Evolutionary conservation across 2,797 vertebrate species (phyloP).

Genomic region (Lerista edwardsae): DNA sequence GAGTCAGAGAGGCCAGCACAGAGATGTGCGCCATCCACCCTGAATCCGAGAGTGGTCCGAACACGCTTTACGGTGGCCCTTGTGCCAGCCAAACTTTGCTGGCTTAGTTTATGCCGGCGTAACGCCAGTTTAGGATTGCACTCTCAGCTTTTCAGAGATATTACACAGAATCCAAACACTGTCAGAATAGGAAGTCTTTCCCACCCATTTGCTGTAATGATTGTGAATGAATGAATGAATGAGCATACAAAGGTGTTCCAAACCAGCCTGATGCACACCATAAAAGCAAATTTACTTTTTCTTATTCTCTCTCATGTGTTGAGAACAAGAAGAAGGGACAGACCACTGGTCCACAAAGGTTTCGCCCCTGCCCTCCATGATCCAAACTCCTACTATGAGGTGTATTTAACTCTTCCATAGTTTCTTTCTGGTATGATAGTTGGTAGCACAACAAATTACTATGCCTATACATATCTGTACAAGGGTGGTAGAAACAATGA

Average conservation of each 20-base stretch:
- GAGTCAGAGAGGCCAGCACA: too few species aligned
- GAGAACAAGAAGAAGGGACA: slow-evolving; percentile 34
- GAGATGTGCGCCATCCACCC: too few species aligned
- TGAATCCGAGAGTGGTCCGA: too few species aligned
- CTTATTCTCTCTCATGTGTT: slow-evolving; percentile 33
- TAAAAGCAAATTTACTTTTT: slow-evolving; percentile 74
- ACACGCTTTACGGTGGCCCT: too few species aligned
- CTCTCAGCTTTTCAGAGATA: slow-evolving; percentile 51
- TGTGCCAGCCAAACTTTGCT: too few species aligned
- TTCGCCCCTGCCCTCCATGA: not conserved
- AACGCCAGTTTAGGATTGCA: too few species aligned
- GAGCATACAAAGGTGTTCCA: slow-evolving; percentile 62
- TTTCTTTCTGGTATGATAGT: slow-evolving; percentile 26
- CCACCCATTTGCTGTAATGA: slow-evolving; percentile 75
- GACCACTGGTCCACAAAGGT: slow-evolving; percentile 3
- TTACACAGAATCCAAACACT: slow-evolving; percentile 62
- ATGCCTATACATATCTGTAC: not conserved
- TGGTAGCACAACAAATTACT: not conserved
- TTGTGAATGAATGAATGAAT: slow-evolving; percentile 73
- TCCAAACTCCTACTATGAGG: not conserved
- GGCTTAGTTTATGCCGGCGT: too few species aligned
- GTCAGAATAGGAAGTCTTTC: slow-evolving; percentile 60
- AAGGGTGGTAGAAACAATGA: slow-evolving; percentile 4
- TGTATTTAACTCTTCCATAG: not conserved
- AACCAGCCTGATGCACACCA: slow-evolving; percentile 71